Evolutionary conservation across 2,113 vertebrate species (phyloP), one percentile per base, ranked within the genome.

Genomic region (Orcinus orca): DNA sequence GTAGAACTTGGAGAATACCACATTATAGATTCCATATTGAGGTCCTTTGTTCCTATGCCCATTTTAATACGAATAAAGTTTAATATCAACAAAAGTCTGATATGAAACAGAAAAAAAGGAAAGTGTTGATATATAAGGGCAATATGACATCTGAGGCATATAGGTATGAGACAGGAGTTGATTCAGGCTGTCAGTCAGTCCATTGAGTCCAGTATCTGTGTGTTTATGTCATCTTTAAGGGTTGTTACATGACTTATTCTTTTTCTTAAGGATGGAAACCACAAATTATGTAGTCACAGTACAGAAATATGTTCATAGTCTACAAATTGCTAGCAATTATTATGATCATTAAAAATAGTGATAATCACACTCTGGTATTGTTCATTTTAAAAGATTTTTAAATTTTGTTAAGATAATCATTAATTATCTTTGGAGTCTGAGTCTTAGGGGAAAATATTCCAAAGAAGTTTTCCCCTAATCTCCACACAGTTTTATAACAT

Each of bases 111-210:
- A 23, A 44, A 62, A 58, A 20, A 47, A 41, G 26, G 41, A 26
- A 70, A 73, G 18, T 50, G 6, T 8, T 44, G 0, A 93, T 20
- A 47, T 12, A 10, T 5, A 70, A 96, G 15, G 6, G 8, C 15
- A 62, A 29, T 3, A 25, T n/a, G 26, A 67, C 9, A 13, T 6
- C 70, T 2, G 0, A 41, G 33, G 2, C 1, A 0, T 3, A 0
- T 29, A 20, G 1, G 2, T 13, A 33, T 14, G 23, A 71, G 4
- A 29, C 7, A 55, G 21, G 9, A 63, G 8, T 17, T 65, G 13
- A 15, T 21, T 55, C 20, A 9, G 2, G 23, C 36, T 26, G 58
- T 31, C 8, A 11, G 0, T 50, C 26, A 60, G 13, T 15, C 6
- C 0, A 2, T 25, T 33, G n/a, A n/a, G 33, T 1, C 74, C 65